Base-by-base conservation (phyloP, 2,797 vertebrate genomes). In the Sebastes vulpes region DNA sequence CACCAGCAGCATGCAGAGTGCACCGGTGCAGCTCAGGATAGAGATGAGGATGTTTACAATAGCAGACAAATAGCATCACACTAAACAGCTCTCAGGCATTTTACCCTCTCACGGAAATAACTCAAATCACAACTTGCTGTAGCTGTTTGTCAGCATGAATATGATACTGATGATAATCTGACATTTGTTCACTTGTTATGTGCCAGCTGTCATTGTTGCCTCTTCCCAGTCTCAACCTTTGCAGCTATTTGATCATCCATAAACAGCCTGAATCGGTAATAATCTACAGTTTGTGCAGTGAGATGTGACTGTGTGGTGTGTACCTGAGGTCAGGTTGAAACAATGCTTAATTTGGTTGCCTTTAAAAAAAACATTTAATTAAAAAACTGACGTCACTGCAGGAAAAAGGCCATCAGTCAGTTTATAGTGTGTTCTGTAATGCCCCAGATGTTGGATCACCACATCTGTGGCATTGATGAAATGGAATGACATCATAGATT, bases 51-150 rank as follows among this genome's bases (percentile, higher is more conserved):
- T 75, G 57, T 80, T 74, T 79, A 86, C 58, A 74, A 29, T 63
- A 20, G 65, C 81, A 75, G 52, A 84, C 73, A 79, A 76, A 81
- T 75, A 8, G n/a, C 23, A 79, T 76, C 59, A 60, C 48, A 42
- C 38, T 50, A 35, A 82, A 72, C 35, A 75, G 61, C 63, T 84
- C 64, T 77, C 29, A 21, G 63, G 10, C 74, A 38, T 75, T 81
- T 50, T 58, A 54, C 77, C 35, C 31, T 63, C 76, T 56, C 25
- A 20, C 53, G 28, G 20, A 52, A 73, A 69, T 46, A 72, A 48
- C 65, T 58, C 2, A 31, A 56, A 76, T 78, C 60, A 59, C 71
- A 73, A 50, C 64, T 65, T 29, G 63, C 75, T 56, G 2, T 59
- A 25, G 53, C 65, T 71, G 75, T 57, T 65, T 77, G 53, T 61